These are phyloP conservation scores for Steatocranus sp. DNA, from an alignment of 2,797 vertebrate genomes.

Conservation along the genomic window DNA sequence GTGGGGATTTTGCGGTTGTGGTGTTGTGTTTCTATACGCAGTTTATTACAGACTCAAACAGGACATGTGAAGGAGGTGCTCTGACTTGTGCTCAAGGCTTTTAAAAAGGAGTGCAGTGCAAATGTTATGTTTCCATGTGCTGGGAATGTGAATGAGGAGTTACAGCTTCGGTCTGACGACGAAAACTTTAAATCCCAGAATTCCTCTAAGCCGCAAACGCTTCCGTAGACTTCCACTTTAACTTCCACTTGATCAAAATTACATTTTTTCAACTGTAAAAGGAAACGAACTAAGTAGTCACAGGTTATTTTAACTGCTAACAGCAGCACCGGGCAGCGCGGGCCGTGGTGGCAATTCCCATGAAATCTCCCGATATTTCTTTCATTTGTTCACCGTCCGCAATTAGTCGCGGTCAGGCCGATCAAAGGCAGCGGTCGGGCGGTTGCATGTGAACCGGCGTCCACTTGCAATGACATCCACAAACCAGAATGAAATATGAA, in stretches of 20 bases:
- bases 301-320: conserved; percentile 82
- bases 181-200: neutral
- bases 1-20: conserved; percentile 52
- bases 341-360: conserved; percentile 92
- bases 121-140: conserved; percentile 57
- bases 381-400: conserved; percentile 98
- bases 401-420: conserved; percentile 95
- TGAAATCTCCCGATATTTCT: conserved; percentile 99
- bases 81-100: conserved; percentile 20
- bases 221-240: conserved; percentile 16
- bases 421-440: conserved; percentile 89
- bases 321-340: conserved; percentile 81
- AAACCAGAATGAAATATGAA: conserved; percentile 99
- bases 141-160: conserved; percentile 19
- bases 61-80: conserved; percentile 45
- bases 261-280: conserved; percentile 56
- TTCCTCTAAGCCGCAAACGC: neutral
- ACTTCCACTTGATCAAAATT: neutral
- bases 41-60: conserved; percentile 56
- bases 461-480: conserved; percentile 95
- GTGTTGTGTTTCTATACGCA: conserved; percentile 61
- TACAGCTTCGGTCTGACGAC: conserved; percentile 19
- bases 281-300: conserved; percentile 77
- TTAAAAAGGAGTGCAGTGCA: conserved; percentile 23
- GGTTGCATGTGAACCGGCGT: conserved; percentile 98